Evolutionary conservation across 2,797 vertebrate genomes (phyloP), one percentile per base, ranked within the genome.

Genomic region (Xenops minutus): DNA sequence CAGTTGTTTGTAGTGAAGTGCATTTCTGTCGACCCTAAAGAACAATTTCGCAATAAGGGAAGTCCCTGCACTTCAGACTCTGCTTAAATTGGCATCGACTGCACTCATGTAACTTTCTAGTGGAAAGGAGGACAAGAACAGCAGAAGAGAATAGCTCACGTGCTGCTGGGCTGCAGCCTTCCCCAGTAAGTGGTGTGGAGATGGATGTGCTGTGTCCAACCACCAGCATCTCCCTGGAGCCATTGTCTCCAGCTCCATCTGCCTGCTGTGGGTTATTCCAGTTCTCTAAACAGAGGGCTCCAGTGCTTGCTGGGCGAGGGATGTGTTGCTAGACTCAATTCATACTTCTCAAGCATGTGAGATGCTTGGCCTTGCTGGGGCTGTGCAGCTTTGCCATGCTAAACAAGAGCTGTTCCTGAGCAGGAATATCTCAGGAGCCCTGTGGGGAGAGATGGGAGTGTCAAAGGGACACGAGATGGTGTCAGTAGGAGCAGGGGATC

Each of bases 1-100:
- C 52, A 0, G 77, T 89, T 76, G 92, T 95, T 80, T 93, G 88
- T 89, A 72, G 69, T 91, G 74, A 92, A 96, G 88, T 93, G 85
- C 7, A 4, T 92, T 96, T 93, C 85, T 88, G 73, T 88, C 3
- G 8, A 52, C 81, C 66, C 52, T 66, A 74, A 93, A 93, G 84
- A 83, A 62, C 62, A 16, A 3, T 85, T 92, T 80, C 71, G 72
- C 82, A 92, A 91, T 91, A 77, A 92, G 88, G 83, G 90, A 91
- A 95, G 93, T 92, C 95, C 91, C 81, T 80, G 73, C 64, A 87
- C 93, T 97, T 91, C 79, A 96, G 92, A 32, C 66, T 89, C 46
- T 3, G 12, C 61, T 83, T 85, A 85, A 85, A 85, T 69, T 91
- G 73, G 44, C 84, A 92, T 77, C 1, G 13, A 10, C 79, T 88